Conservation (phyloP, 1,140 invertebrate genomes). For the Drosophila ananassae region DNA sequence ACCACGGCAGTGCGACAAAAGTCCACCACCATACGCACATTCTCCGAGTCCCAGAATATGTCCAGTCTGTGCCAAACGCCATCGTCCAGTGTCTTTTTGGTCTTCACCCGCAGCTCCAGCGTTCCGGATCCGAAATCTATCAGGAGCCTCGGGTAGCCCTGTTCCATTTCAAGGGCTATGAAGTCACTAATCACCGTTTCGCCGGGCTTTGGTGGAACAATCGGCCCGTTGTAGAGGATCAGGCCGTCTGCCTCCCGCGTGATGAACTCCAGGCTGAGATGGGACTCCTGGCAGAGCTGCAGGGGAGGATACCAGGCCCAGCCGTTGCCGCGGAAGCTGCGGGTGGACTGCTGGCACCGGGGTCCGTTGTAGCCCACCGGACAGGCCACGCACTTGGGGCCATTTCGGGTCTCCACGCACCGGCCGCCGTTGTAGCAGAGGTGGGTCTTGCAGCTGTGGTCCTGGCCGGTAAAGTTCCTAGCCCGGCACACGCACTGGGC, state of each 20-base stretch:
- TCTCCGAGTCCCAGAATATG: conserved; percentile 87
- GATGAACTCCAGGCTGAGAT: conserved; percentile 89
- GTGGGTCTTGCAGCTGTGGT: conserved; percentile 86
- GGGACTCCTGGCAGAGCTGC: conserved; percentile 88
- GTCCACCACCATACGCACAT: conserved; percentile 87
- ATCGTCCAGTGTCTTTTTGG: conserved; percentile 86
- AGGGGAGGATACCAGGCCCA: conserved; percentile 89
- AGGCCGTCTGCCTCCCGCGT: conserved; percentile 87
- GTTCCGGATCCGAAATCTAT: conserved; percentile 89
- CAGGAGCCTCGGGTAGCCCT: conserved; percentile 87
- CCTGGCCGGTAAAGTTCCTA: conserved; percentile 85
- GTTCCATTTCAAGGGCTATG: conserved; percentile 87
- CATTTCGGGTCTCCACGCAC: conserved; percentile 86
- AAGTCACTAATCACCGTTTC: conserved; percentile 87
- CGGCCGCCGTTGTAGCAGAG: conserved; percentile 89
- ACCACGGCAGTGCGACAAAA: conserved; percentile 86
- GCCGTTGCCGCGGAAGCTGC: conserved; percentile 87
- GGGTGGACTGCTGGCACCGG: conserved; percentile 88
- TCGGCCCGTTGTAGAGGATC: conserved; percentile 89
- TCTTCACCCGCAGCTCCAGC: conserved; percentile 86
- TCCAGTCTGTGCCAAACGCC: conserved; percentile 89
- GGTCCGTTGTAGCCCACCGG: conserved; percentile 88
- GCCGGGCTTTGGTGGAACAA: conserved; percentile 86
- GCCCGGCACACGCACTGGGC: conserved; percentile 86
- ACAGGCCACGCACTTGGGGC: conserved; percentile 87